Conservation (phyloP, 2,113 vertebrate species). For the Halichoerus grypus region DNA sequence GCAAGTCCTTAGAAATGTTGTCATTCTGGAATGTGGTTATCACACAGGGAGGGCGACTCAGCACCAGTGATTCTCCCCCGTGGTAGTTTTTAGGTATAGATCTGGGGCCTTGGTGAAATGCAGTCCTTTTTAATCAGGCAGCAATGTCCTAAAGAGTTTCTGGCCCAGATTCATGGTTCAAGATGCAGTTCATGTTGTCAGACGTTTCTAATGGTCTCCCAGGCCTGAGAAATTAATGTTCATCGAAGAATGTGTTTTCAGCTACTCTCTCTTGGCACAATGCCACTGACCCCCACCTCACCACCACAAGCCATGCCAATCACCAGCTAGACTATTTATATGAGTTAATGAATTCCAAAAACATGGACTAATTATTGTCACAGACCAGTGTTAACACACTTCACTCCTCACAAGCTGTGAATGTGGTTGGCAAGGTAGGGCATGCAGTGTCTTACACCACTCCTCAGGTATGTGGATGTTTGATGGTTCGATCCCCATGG, state of each 20-base stretch:
- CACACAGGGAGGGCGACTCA: neutral
- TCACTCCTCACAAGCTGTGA: too few relatives aligned
- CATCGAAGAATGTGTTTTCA: neutral
- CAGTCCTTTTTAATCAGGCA: neutral
- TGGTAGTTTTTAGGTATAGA: neutral
- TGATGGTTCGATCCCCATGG: neutral
- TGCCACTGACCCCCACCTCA: neutral
- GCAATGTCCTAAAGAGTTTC: neutral
- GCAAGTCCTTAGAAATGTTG: neutral
- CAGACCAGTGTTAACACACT: neutral
- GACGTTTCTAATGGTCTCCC: neutral
- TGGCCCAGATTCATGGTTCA: neutral
- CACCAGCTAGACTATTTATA: neutral
- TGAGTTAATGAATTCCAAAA: neutral
- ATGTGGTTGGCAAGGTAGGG: neutral
- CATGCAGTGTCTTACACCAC: accelerated
- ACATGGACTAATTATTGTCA: neutral
- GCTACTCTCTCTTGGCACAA: neutral
- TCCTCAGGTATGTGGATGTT: neutral
- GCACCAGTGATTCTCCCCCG: neutral
- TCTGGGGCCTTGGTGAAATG: neutral
- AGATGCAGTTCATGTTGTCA: neutral
- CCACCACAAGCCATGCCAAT: neutral
- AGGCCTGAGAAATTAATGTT: neutral
- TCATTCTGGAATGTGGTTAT: neutral